A percentile compares a stretch with the other conserved stretches of the same genome.
Conservation (phyloP, 2,113 vertebrate genomes). For the Catagonus wagneri region DNA sequence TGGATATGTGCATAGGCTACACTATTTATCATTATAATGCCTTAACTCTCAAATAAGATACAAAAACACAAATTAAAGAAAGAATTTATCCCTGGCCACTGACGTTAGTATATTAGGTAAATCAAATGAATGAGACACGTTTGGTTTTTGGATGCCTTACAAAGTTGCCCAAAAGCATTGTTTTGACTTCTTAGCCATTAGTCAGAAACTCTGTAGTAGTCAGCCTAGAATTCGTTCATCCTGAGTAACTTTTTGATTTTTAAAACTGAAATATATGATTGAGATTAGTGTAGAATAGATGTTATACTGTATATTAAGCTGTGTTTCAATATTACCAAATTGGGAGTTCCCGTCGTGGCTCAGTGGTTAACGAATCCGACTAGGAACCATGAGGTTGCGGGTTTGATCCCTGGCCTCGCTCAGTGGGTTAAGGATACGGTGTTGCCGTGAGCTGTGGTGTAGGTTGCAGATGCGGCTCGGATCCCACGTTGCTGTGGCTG, state of each 20-base stretch:
- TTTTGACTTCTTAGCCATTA: slow-evolving; percentile 37
- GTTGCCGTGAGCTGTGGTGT: no score
- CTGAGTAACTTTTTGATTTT: neutral
- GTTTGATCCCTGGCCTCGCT: no score
- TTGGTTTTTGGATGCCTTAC: neutral
- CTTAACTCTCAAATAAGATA: slow-evolving; percentile 19
- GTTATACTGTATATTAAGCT: neutral
- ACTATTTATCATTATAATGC: neutral
- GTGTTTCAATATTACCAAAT: neutral
- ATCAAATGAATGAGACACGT: neutral
- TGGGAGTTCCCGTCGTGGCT: neutral
- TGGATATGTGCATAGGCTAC: neutral
- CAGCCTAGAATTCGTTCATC: slow-evolving; percentile 27
- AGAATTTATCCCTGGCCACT: slow-evolving; percentile 15
- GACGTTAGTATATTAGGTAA: slow-evolving; percentile 21
- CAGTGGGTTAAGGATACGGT: no score
- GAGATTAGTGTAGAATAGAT: neutral
- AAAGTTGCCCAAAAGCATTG: slow-evolving; percentile 26
- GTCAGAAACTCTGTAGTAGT: slow-evolving; percentile 22
- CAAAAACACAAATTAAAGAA: neutral
- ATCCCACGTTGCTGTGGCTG: no score
- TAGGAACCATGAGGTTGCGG: no score
- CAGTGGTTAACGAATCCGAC: no score
- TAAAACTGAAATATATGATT: slow-evolving; percentile 11
- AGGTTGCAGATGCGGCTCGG: no score